Evolutionary conservation across 2,113 vertebrate genomes (phyloP).

Genomic region (Asarcornis scutulata): DNA sequence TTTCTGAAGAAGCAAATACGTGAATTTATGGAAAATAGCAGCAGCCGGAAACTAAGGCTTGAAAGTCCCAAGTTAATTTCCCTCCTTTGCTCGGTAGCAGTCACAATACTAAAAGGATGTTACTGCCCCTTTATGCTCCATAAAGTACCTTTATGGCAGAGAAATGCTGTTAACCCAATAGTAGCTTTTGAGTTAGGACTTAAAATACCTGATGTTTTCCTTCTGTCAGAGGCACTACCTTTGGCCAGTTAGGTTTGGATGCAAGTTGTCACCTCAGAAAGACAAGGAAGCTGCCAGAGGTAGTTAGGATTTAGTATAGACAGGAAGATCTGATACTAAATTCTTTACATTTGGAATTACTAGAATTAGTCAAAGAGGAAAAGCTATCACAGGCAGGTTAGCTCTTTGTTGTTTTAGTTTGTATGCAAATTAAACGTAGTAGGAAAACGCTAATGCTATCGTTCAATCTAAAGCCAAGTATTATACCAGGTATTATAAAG

Average conservation of each 20-base stretch:
- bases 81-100: neutral
- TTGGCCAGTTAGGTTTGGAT: neutral
- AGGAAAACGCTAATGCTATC: fast-evolving
- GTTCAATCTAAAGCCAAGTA: neutral
- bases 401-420: neutral
- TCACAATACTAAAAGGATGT: neutral
- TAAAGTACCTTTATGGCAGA: neutral
- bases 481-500: neutral
- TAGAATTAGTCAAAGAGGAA: neutral
- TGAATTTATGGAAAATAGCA: neutral
- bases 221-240: neutral
- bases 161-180: neutral
- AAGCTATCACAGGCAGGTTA: neutral
- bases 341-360: neutral
- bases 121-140: neutral
- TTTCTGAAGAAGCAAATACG: neutral
- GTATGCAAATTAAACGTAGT: neutral
- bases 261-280: neutral
- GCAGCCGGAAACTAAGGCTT: neutral
- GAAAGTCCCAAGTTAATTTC: neutral
- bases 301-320: no score
- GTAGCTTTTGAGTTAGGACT: neutral
- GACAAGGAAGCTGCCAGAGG: neutral
- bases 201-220: neutral
- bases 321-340: neutral